phyloP scores from a whole-genome alignment of 1,140 invertebrate species.

The Drosophila kurseongensis region DNA sequence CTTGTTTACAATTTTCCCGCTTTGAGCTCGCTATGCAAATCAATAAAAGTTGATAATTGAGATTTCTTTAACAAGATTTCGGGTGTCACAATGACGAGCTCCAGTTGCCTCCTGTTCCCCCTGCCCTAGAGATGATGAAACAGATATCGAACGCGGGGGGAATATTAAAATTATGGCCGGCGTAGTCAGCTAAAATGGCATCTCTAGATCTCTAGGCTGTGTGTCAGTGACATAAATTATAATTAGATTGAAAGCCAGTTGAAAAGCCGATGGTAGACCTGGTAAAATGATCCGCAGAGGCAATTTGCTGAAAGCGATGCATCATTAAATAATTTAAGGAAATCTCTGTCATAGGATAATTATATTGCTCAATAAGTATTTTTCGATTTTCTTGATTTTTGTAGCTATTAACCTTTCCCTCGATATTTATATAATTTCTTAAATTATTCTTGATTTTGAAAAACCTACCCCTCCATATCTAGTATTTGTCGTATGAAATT shows the following conservation, averaged over 20 bases:
- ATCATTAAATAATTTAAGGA: conserved; percentile 34
- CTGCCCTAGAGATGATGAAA: conserved; percentile 21
- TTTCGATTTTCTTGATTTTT: conserved; percentile 19
- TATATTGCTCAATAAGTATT: conserved; percentile 54
- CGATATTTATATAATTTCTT: conserved; percentile 24
- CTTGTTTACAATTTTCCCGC: conserved; percentile 66
- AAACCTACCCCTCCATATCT: conserved; percentile 9
- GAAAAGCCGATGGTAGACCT: conserved; percentile 38
- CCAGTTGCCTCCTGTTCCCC: conserved; percentile 8
- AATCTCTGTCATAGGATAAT: conserved; percentile 41
- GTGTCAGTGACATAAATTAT: conserved; percentile 72
- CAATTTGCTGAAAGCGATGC: conserved; percentile 28
- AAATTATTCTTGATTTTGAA: conserved; percentile 42
- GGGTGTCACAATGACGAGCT: conserved; percentile 64
- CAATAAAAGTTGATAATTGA: conserved; percentile 82
- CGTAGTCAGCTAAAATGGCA: conserved; percentile 10
- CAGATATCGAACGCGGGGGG: conserved; percentile 25
- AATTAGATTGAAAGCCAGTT: conserved; percentile 68
- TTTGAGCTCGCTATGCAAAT: conserved; percentile 65
- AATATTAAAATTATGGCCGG: conserved; percentile 70
- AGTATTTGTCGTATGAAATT: conserved; percentile 60
- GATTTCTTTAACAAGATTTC: conserved; percentile 81
- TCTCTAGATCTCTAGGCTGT: conserved; percentile 36
- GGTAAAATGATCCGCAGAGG: conserved; percentile 54
- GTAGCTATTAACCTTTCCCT: neutral